These are phyloP conservation scores for Brachionus plicatilis DNA, from an alignment of 1,140 invertebrate genomes.

Conservation along the genomic window DNA sequence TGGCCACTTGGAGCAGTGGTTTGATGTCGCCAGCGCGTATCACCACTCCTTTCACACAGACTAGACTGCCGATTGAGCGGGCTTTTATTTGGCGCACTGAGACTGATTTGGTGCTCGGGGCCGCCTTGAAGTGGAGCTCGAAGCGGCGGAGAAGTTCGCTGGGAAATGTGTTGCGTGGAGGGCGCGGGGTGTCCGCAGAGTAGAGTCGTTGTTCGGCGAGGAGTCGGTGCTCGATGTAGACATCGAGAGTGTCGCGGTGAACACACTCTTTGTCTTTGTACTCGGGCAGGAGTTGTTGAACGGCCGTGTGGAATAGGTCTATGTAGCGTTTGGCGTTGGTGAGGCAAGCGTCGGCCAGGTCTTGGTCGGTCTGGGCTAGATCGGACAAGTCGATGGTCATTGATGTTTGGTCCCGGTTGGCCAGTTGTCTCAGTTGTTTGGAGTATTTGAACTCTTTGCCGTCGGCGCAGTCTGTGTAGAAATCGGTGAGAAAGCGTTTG, in stretches of 20 bases:
- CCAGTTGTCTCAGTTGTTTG: conserved; percentile 49
- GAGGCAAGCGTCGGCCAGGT: conserved; percentile 69
- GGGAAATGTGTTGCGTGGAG: conserved; percentile 75
- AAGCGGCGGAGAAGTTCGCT: conserved; percentile 88
- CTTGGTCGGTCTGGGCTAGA: conserved; percentile 73
- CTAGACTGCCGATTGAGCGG: conserved; percentile 80
- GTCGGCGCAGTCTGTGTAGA: background rate
- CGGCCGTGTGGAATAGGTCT: conserved; percentile 72
- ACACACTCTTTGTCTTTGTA: conserved; percentile 15
- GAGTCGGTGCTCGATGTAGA: conserved; percentile 93
- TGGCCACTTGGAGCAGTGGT: conserved; percentile 88
- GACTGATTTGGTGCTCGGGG: conserved; percentile 64
- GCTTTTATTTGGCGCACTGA: conserved; percentile 88
- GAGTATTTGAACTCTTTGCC: conserved; percentile 31
- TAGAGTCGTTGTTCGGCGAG: conserved; percentile 67
- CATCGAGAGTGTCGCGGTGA: conserved; percentile 82
- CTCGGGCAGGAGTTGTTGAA: conserved; percentile 59
- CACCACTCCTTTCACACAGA: conserved; percentile 88
- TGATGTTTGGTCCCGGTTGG: conserved; percentile 80
- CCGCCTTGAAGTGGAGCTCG: conserved; percentile 85
- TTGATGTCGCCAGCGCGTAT: conserved; percentile 94
- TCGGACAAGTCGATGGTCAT: conserved; percentile 84
- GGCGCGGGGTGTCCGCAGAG: conserved; percentile 57
- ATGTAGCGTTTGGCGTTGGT: conserved; percentile 78
- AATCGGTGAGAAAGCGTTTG: background rate